phyloP scores from a whole-genome alignment of 2,113 vertebrate genomes.

The Actenoides lindsayi region DNA sequence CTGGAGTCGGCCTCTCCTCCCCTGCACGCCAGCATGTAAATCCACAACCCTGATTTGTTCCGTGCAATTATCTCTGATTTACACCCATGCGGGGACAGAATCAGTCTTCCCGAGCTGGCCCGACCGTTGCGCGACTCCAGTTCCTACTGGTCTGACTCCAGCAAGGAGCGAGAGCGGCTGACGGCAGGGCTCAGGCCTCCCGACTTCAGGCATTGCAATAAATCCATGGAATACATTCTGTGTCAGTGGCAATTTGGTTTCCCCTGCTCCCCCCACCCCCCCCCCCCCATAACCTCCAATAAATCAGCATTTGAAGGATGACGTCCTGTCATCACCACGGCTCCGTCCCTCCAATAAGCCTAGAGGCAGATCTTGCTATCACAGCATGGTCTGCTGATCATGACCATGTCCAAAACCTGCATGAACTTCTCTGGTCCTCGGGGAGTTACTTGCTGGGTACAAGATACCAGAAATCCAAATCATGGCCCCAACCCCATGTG shows the following conservation, averaged over 20 bases:
- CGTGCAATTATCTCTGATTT: background rate
- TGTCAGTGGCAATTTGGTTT: background rate
- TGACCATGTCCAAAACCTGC: background rate
- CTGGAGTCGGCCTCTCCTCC: fast-evolving
- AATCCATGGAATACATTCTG: slow-evolving; percentile 10
- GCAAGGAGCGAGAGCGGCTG: background rate
- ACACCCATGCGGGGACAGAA: background rate
- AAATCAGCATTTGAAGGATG: background rate
- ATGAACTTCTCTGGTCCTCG: background rate
- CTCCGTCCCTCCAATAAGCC: background rate
- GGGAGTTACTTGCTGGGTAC: background rate
- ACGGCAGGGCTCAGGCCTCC: background rate
- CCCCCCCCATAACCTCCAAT: too few species aligned
- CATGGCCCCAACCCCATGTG: background rate
- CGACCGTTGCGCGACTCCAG: fast-evolving
- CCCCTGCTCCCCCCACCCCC: background rate
- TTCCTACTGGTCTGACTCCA: background rate
- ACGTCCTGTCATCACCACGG: fast-evolving
- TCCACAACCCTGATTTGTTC: fast-evolving
- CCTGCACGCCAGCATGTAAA: fast-evolving
- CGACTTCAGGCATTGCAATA: background rate
- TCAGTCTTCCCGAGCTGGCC: background rate
- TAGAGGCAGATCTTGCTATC: background rate
- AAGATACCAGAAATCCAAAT: background rate
- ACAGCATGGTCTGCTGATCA: background rate